Base-by-base conservation (phyloP, 30 jellyfish, hydroid and myxozoan genomes). In the Clytia hemisphaerica region DNA sequence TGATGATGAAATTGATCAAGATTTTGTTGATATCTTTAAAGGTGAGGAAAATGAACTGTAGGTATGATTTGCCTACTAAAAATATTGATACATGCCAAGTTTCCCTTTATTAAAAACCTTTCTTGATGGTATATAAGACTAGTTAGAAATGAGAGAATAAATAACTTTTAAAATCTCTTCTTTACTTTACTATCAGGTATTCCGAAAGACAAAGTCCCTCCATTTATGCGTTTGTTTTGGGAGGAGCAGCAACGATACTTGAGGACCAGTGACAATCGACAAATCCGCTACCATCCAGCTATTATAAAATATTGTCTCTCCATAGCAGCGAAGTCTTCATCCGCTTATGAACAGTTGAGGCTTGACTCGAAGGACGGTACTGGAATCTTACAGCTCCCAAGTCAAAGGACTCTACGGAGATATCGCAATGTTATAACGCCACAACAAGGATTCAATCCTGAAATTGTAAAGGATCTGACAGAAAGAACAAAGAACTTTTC, bases 261-360 rank as follows among this genome's bases (percentile, higher is more conserved):
- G 9, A 53, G 30, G 27, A 22, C n/a, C 7, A 36, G 73, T n/a
- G 54, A 71, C 6, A 22, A 53, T 12, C 26, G 21, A 4, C 26
- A 27, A 25, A 67, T 46, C 32, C 15, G 80, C 22, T 67, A 67
- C 46, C 83, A 71, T 51, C 83, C 77, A 30, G 33, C 54, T 72
- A 73, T 71, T 61, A 71, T 50, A 37, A 71, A 71, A 49, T 71
- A 27, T 71, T 71, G 76, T 71, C 83, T 71, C 54, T 44, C 24
- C 48, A 70, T 68, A n/a, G n/a, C n/a, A n/a, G n/a, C n/a, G n/a
- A n/a, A n/a, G n/a, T n/a, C n/a, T n/a, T n/a, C n/a, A n/a, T n/a
- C n/a, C n/a, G n/a, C n/a, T n/a, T n/a, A n/a, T n/a, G n/a, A n/a
- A n/a, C n/a, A n/a, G n/a, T n/a, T 68, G 80, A 47, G 29, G 74